phyloP scores from a whole-genome alignment of 2,797 vertebrate genomes.

The Bradypus variegatus region DNA sequence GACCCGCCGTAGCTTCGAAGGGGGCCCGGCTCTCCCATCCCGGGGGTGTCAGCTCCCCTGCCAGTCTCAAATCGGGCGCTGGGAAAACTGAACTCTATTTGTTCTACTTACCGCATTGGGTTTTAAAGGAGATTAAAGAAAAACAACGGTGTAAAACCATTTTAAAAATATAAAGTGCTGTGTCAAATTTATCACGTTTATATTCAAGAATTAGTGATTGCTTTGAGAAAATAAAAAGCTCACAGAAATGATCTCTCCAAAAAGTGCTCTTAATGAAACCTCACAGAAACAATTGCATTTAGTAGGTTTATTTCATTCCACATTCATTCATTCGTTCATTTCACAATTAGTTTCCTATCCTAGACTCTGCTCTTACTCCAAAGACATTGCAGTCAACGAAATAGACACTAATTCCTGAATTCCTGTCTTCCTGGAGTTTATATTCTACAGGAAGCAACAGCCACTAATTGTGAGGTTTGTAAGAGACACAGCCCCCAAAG shows the following conservation, averaged over 20 bases:
- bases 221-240: background rate
- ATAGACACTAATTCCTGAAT: background rate
- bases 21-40: background rate
- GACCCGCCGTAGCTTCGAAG: accelerated
- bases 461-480: no score
- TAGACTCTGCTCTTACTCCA: background rate
- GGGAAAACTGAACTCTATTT: background rate
- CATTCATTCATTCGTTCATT: background rate
- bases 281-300: background rate
- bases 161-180: background rate
- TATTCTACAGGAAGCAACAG: background rate
- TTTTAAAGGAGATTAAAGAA: background rate
- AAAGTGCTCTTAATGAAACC: background rate
- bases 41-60: background rate
- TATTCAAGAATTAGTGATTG: background rate
- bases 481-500: background rate
- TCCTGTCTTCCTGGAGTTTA: background rate
- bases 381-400: background rate
- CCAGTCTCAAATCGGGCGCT: background rate
- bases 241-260: background rate
- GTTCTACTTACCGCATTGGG: background rate
- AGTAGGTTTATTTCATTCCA: background rate
- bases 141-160: no score
- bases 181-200: no score
- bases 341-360: accelerated